Percentiles rank a stretch among this genome's conserved stretches.
phyloP scores from a whole-genome alignment of 2,797 vertebrate genomes.

The Schizopygopsis pylzovi region DNA sequence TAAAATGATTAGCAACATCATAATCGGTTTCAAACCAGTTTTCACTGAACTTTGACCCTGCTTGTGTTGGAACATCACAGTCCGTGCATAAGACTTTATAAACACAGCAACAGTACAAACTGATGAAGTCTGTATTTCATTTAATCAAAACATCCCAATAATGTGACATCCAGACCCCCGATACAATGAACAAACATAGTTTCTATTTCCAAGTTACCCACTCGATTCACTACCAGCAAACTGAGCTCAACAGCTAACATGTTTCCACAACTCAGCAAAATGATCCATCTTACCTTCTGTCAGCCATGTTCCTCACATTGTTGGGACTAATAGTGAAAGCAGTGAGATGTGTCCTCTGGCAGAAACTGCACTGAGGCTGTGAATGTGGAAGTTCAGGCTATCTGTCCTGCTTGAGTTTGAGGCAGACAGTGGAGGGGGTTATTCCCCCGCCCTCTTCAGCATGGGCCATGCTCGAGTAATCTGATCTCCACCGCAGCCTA shows the following conservation, averaged over 20 bases:
- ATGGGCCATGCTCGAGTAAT: constrained; percentile 34
- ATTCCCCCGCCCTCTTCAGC: constrained; percentile 42
- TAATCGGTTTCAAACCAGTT: background rate
- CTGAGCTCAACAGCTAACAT: background rate
- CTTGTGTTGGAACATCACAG: background rate
- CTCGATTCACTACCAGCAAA: background rate
- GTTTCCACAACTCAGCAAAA: background rate
- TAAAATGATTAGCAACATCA: background rate
- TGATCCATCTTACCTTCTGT: constrained; percentile 57
- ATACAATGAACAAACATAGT: background rate
- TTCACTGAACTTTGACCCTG: constrained; percentile 7
- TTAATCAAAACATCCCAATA: background rate
- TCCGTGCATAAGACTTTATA: background rate
- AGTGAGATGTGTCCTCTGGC: constrained; percentile 12
- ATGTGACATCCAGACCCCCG: background rate
- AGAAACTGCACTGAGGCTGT: background rate
- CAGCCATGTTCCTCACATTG: constrained; percentile 66
- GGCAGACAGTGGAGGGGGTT: constrained; percentile 27
- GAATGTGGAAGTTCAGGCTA: constrained; percentile 21
- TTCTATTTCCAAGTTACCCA: background rate
- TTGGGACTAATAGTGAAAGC: constrained; percentile 47
- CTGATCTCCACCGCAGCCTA: constrained; percentile 25
- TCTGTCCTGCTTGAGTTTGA: constrained; percentile 40
- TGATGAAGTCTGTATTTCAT: background rate
- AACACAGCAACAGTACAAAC: background rate